Conservation (phyloP, 2,113 vertebrate species). For the Mormyrus iriodes region DNA sequence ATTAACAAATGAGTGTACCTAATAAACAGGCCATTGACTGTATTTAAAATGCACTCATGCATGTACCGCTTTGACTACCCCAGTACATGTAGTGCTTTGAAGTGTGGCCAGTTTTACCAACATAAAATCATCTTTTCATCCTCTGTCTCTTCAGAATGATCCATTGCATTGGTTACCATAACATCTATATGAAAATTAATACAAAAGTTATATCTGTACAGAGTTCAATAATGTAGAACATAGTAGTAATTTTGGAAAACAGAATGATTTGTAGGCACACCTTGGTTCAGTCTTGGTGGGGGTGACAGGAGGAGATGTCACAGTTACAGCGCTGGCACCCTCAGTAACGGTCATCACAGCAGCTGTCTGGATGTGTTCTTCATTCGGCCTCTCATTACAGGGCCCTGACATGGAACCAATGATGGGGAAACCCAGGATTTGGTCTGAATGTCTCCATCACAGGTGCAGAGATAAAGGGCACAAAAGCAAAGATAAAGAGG, state of each 20-base stretch:
- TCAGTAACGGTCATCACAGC: conserved; percentile 52
- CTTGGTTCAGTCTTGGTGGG: conserved; percentile 44
- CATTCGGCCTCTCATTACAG: conserved; percentile 52
- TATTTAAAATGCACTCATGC: not conserved
- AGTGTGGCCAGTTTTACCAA: not conserved
- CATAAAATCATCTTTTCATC: not conserved
- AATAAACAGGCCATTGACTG: not conserved
- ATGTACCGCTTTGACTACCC: not conserved
- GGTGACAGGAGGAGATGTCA: conserved; percentile 51
- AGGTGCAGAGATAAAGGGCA: not conserved
- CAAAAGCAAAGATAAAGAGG: not conserved
- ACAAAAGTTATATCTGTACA: not conserved
- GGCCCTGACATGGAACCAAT: conserved; percentile 44
- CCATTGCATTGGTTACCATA: too few relatives aligned
- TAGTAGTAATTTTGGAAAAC: not conserved
- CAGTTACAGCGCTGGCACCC: conserved; percentile 44
- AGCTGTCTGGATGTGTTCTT: conserved; percentile 51
- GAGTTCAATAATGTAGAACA: not conserved
- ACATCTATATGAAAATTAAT: not conserved
- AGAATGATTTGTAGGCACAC: conserved; percentile 34
- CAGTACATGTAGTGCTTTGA: not conserved
- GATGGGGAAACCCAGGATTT: conserved; percentile 6
- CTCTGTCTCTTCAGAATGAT: too few relatives aligned
- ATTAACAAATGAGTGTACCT: not conserved
- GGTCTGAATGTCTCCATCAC: not conserved